Percentiles rank a stretch among this genome's conserved stretches.
Evolutionary conservation across 2,113 vertebrate genomes (phyloP).

Genomic region (Pelobates fuscus): DNA sequence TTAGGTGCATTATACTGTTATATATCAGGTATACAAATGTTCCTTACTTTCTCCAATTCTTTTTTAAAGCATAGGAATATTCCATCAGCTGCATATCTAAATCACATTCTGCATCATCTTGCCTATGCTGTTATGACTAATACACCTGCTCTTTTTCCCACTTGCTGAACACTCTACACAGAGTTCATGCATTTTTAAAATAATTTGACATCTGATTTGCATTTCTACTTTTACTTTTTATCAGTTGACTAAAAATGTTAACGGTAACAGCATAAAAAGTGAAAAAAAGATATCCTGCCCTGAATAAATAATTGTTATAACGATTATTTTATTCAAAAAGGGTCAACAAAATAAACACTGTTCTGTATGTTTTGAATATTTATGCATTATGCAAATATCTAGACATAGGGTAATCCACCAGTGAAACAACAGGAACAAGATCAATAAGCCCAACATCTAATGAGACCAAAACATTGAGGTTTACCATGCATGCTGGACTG

Average conservation of each 20-base stretch:
- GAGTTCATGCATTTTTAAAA: slow-evolving; percentile 40
- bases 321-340: too few relatives aligned
- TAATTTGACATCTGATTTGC: slow-evolving; percentile 42
- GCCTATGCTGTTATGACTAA: slow-evolving; percentile 31
- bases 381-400: too few relatives aligned
- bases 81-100: slow-evolving; percentile 24
- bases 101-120: slow-evolving; percentile 16
- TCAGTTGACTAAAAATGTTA: slow-evolving; percentile 8
- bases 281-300: neutral
- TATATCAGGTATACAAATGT: slow-evolving; percentile 5
- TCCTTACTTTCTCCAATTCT: slow-evolving; percentile 1
- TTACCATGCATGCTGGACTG: too few relatives aligned
- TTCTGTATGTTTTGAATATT: too few relatives aligned
- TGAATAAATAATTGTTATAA: too few relatives aligned
- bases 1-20: neutral
- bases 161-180: slow-evolving; percentile 33
- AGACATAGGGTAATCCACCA: too few relatives aligned
- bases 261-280: neutral
- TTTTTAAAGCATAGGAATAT: slow-evolving; percentile 25
- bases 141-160: slow-evolving; percentile 37
- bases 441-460: too few relatives aligned
- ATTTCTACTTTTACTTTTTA: slow-evolving; percentile 29
- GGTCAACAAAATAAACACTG: too few relatives aligned
- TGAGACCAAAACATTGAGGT: too few relatives aligned
- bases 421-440: too few relatives aligned